These are phyloP conservation scores for Myotis findleyi DNA, from an alignment of 2,797 vertebrate genomes.

Conservation along the genomic window DNA sequence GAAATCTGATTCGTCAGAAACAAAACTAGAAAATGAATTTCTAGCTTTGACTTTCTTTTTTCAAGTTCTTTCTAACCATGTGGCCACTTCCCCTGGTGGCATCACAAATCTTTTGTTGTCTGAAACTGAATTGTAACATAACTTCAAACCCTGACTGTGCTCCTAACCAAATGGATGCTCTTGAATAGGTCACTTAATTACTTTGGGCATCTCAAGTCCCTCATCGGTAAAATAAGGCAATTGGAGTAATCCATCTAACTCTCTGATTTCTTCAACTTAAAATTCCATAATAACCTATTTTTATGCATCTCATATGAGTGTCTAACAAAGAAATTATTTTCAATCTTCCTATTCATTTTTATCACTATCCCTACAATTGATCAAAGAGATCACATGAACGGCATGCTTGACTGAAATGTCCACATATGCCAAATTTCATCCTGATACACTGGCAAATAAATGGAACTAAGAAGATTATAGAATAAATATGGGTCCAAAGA, in stretches of 20 bases:
- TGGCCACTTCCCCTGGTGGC: neutral
- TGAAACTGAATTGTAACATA: neutral
- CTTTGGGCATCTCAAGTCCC: neutral
- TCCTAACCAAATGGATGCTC: neutral
- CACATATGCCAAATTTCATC: slow-evolving; percentile 15
- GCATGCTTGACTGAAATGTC: slow-evolving; percentile 40
- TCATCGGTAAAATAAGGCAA: neutral
- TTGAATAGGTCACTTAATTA: neutral
- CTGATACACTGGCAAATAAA: slow-evolving; percentile 6
- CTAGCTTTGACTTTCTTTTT: neutral
- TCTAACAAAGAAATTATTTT: slow-evolving; percentile 31
- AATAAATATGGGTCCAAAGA: slow-evolving; percentile 48
- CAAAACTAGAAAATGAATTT: slow-evolving; percentile 37
- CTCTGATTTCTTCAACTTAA: slow-evolving; percentile 29
- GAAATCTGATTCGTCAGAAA: slow-evolving; percentile 35
- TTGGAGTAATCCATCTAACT: neutral
- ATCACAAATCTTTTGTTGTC: slow-evolving; percentile 7
- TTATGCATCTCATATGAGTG: neutral
- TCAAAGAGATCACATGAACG: slow-evolving; percentile 15
- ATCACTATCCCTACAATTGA: neutral
- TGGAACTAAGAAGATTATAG: slow-evolving; percentile 14
- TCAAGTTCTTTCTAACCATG: neutral
- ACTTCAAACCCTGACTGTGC: neutral
- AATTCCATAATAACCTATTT: slow-evolving; percentile 26
- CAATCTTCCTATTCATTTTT: slow-evolving; percentile 42